These are phyloP conservation scores for Emydoidea blandingii DNA, from an alignment of 2,797 vertebrate species.

Conservation along the genomic window DNA sequence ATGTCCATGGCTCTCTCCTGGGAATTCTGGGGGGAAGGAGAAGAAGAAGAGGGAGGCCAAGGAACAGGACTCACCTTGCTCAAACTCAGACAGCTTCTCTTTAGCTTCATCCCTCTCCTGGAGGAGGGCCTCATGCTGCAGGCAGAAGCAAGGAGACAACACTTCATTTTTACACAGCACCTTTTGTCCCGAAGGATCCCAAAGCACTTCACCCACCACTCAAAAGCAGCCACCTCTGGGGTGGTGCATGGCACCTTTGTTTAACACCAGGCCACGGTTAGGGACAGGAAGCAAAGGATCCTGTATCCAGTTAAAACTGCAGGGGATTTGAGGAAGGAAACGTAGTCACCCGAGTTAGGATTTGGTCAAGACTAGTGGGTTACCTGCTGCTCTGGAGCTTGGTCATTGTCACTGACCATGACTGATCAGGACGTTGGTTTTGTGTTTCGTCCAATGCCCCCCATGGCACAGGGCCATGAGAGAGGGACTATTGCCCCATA, in stretches of 20 bases:
- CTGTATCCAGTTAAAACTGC: no score
- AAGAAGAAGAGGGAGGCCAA: fast-evolving
- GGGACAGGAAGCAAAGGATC: not conserved
- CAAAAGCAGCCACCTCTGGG: not conserved
- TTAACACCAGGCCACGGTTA: not conserved
- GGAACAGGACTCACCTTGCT: conserved; percentile 76
- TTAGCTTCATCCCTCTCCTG: conserved; percentile 76
- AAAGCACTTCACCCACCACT: fast-evolving
- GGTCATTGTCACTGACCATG: no score
- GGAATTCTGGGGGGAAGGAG: no score
- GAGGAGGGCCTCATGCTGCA: conserved; percentile 44
- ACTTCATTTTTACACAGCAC: fast-evolving
- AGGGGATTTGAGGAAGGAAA: no score
- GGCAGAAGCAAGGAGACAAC: not conserved
- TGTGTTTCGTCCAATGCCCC: no score
- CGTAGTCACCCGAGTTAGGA: no score
- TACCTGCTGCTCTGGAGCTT: not conserved
- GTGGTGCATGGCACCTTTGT: not conserved
- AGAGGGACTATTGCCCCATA: no score
- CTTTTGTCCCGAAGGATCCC: fast-evolving
- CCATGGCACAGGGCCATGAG: no score
- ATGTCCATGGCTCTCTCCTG: not conserved
- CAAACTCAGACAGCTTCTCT: conserved; percentile 77
- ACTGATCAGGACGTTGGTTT: no score
- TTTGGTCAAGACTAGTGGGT: no score